Evolutionary conservation across 2,113 vertebrate genomes (phyloP), one percentile per base, ranked within the genome.

Genomic region (Dunckerocampus dactyliophorus): DNA sequence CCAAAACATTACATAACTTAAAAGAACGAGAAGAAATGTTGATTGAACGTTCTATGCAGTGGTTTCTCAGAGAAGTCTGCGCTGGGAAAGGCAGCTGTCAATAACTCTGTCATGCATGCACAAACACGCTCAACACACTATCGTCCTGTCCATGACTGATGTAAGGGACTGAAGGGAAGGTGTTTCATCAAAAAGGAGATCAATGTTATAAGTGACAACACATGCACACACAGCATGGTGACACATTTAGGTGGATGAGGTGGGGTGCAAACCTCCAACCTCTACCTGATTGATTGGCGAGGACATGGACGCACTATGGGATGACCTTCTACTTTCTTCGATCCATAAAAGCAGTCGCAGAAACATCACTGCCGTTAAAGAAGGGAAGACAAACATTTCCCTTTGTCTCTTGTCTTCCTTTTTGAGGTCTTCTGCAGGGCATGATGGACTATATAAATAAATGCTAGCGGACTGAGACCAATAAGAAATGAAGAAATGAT

Each of bases 141-240:
- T 65, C 66, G 48, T 65, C 52, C 34, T 54, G 34, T 54, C 56
- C 42, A 62, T 58, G 57, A 79, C 66, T 34, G 75, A 82, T 81
- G 66, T 78, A 79, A 75, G 65, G 64, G 63, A 57, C 39, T 73
- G 74, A 85, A 67, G 51, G 68, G 64, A 76, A 75, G 75, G 75
- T 75, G 77, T 81, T 85, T 81, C 77, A 82, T 81, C 75, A 79
- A 73, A 76, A 66, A 77, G 19, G 22, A 42, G 65, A 85, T 85
- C 83, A 64, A 83, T 85, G 69, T 59, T 77, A 37, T 21, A 74
- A 71, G 71, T 69, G 75, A 82, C 73, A 81, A 71, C 76, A 65
- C 78, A 77, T 52, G 62, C 47, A 59, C 31, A 53, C 47, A 54
- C 52, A 67, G 55, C 62, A 43, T 20, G 62, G 66, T 48, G 75